phyloP scores from a whole-genome alignment of 2,797 vertebrate species.

The Diplodus sargus region DNA sequence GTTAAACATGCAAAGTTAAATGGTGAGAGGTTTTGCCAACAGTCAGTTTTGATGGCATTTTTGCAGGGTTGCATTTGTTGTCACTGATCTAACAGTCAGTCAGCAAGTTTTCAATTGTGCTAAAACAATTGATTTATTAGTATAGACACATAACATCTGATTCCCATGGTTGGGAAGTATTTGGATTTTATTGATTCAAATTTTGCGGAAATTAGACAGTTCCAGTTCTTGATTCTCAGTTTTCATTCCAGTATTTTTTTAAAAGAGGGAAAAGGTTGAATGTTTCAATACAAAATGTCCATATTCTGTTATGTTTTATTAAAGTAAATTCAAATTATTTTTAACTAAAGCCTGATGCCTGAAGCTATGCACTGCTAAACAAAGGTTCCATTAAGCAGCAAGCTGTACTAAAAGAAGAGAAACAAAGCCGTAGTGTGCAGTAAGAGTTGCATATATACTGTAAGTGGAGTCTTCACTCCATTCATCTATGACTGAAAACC shows the following conservation, averaged over 20 bases:
- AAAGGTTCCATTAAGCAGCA: slow-evolving; percentile 23
- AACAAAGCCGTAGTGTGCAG: slow-evolving; percentile 20
- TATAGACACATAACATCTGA: no score
- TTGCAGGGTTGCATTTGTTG: neutral
- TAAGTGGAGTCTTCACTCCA: neutral
- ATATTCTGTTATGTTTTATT: no score
- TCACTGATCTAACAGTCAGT: neutral
- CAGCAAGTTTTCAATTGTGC: neutral
- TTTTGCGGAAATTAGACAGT: no score
- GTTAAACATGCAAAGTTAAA: slow-evolving; percentile 1
- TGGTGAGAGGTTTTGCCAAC: neutral
- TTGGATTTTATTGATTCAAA: no score
- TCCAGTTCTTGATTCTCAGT: no score
- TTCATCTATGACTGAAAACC: slow-evolving; percentile 34
- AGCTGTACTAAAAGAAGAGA: slow-evolving; percentile 8
- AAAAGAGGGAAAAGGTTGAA: no score
- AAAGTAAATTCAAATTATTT: no score
- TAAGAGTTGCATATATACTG: slow-evolving; percentile 12
- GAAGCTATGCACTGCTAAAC: slow-evolving; percentile 1
- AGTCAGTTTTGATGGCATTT: neutral
- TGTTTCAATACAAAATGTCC: no score
- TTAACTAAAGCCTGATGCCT: neutral
- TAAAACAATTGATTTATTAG: no score
- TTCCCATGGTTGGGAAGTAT: no score
- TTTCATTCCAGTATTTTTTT: no score